Evolutionary conservation across 2,113 vertebrate genomes (phyloP).

Genomic region (Tichodroma muraria): DNA sequence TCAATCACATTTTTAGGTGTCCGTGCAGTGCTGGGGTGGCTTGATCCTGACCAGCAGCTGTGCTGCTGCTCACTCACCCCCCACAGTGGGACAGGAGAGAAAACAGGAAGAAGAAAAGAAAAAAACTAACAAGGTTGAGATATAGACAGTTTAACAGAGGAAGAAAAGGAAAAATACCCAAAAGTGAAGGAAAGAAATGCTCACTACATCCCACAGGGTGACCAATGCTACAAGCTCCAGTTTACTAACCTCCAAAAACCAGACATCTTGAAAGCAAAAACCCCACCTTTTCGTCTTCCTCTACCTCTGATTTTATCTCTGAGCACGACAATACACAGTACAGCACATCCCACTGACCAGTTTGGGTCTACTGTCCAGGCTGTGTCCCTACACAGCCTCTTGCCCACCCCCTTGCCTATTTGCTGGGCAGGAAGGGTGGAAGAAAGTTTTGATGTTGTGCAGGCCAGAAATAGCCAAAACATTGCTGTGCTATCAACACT

Average conservation of each 20-base stretch:
- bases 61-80: neutral
- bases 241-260: neutral
- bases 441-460: neutral
- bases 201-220: neutral
- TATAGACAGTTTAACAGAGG: neutral
- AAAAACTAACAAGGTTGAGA: neutral
- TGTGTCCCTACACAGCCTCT: neutral
- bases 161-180: neutral
- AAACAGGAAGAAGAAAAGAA: neutral
- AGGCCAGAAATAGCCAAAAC: neutral
- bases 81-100: neutral
- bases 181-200: neutral
- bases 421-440: neutral
- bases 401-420: neutral
- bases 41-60: neutral
- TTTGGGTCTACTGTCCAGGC: neutral
- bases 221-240: neutral
- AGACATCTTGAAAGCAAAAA: neutral
- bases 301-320: neutral
- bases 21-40: neutral
- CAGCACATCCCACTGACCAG: neutral
- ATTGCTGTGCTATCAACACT: neutral
- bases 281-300: neutral
- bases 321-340: neutral
- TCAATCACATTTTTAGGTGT: neutral